phyloP scores from a whole-genome alignment of 2,113 vertebrate species.

The cattle (Bos taurus) region ARS-UCD2.0 NC_037351.1:8903001-8903500 shows the following conservation, averaged over 20 bases:
- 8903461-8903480: background rate
- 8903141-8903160: accelerated
- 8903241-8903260: background rate
- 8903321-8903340: background rate
- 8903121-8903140: background rate
- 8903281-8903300: background rate
- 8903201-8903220: background rate
- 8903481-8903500: background rate
- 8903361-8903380: background rate
- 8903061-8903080: background rate
- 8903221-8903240: background rate
- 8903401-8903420: background rate
- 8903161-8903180: background rate
- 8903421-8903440: background rate
- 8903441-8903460: background rate
- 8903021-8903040: background rate
- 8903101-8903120: background rate
- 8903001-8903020: background rate
- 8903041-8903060: background rate
- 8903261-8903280: background rate
- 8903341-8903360: background rate
- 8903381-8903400: background rate
- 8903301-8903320: background rate
- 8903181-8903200: background rate
- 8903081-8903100: background rate